Percentiles rank a stretch among this genome's conserved stretches.
phyloP scores from a whole-genome alignment of 2,888 invertebrate genomes.

The Hydrotaea cyrtoneurina region DNA sequence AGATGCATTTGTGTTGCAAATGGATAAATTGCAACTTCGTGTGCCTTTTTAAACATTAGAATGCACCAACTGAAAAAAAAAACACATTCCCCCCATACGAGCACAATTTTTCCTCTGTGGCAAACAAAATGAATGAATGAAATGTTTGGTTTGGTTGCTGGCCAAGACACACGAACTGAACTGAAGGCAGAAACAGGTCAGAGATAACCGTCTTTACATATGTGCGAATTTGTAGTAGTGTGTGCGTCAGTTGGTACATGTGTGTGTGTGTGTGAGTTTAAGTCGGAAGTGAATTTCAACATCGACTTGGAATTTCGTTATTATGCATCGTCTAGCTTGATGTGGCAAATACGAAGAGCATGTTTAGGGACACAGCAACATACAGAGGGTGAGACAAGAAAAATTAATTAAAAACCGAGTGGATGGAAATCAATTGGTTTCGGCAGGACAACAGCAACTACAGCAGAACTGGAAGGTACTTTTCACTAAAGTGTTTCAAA shows the following conservation, averaged over 20 bases:
- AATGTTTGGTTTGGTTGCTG: slow-evolving; percentile 55
- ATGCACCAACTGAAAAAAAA: no score
- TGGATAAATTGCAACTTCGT: slow-evolving; percentile 50
- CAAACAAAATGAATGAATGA: slow-evolving; percentile 22
- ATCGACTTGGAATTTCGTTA: slow-evolving; percentile 44
- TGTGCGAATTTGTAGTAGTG: slow-evolving; percentile 46
- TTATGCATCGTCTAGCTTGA: neutral
- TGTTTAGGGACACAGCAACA: neutral
- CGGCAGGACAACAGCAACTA: slow-evolving; percentile 1
- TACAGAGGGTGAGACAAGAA: neutral
- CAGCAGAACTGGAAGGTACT: no score
- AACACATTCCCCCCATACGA: no score
- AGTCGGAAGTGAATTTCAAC: slow-evolving; percentile 61
- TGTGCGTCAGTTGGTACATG: no score
- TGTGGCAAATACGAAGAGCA: neutral
- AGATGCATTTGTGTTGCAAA: slow-evolving; percentile 56
- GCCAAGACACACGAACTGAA: slow-evolving; percentile 45
- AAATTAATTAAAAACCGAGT: slow-evolving; percentile 11
- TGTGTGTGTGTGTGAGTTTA: slow-evolving; percentile 19
- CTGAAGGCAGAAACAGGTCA: slow-evolving; percentile 18
- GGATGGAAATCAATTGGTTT: slow-evolving; percentile 7
- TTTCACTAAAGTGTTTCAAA: no score
- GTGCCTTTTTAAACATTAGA: no score
- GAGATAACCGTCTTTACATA: slow-evolving; percentile 59
- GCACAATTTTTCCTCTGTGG: no score